phyloP scores from a whole-genome alignment of 2,113 vertebrate genomes.

The Rhynchomys soricoides region DNA sequence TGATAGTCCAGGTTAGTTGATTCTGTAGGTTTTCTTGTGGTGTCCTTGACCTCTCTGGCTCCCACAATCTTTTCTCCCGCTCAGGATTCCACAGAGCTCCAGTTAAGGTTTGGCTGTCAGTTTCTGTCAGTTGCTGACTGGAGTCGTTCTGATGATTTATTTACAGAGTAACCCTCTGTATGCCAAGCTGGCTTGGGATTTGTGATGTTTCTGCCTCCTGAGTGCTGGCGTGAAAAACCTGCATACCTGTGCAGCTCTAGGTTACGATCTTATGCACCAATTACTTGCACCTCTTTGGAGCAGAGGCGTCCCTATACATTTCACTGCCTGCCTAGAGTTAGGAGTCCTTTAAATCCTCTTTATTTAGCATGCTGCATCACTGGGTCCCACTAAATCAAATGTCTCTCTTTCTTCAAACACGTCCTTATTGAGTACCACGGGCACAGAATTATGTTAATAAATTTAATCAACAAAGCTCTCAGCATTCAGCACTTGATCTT shows the following conservation, averaged over 20 bases:
- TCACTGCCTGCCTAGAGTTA: neutral
- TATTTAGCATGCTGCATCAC: conserved; percentile 32
- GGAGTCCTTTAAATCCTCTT: conserved; percentile 42
- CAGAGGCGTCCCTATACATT: neutral
- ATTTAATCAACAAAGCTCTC: conserved; percentile 63
- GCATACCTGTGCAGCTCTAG: neutral
- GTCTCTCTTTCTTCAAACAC: conserved; percentile 39
- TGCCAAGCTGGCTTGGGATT: neutral
- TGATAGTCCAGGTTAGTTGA: neutral
- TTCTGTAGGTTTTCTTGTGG: neutral
- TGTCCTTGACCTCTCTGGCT: neutral
- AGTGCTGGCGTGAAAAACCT: neutral
- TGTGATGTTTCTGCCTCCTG: neutral
- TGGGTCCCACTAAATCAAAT: conserved; percentile 53
- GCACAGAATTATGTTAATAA: conserved; percentile 46
- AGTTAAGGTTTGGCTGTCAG: neutral
- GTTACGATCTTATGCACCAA: neutral
- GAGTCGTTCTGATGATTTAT: neutral
- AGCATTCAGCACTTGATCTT: conserved; percentile 28
- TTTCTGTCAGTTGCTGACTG: neutral
- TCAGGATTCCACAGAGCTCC: neutral
- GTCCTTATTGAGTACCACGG: conserved; percentile 10
- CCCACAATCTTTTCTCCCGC: neutral
- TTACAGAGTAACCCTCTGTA: neutral
- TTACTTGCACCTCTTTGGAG: neutral